phyloP scores from a whole-genome alignment of 2,888 invertebrate genomes.

The Tachina grossa region DNA sequence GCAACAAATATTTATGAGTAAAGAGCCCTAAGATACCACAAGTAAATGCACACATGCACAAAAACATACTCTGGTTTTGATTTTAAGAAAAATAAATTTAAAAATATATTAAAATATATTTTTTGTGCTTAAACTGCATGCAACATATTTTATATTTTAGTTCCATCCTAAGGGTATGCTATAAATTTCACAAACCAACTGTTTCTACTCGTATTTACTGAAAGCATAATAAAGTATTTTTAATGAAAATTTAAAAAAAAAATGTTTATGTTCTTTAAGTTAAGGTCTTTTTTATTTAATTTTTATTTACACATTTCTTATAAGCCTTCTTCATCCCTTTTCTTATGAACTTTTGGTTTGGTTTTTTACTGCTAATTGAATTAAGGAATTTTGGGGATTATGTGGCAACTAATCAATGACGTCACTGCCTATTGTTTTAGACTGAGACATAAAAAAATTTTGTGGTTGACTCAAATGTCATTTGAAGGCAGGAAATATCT shows the following conservation, averaged over 20 bases:
- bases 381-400: background rate
- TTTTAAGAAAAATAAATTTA: background rate
- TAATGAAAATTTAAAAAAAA: background rate
- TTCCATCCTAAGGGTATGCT: conserved; percentile 23
- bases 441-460: no score
- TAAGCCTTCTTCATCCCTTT: background rate
- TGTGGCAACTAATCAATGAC: no score
- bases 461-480: no score
- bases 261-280: background rate
- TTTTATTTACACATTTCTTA: background rate
- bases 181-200: conserved; percentile 5
- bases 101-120: background rate
- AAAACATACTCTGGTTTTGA: background rate
- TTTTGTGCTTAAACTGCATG: conserved; percentile 4
- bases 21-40: no score
- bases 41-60: no score
- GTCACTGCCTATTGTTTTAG: no score
- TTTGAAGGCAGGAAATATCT: no score
- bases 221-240: background rate
- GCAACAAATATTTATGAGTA: background rate
- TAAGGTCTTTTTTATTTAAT: background rate
- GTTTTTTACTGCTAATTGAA: background rate
- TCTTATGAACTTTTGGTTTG: background rate
- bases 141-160: conserved; percentile 8
- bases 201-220: background rate